Evolutionary conservation across 1,140 invertebrate genomes (phyloP), one percentile per base, ranked within the genome.

Genomic region (Psix sp.): DNA sequence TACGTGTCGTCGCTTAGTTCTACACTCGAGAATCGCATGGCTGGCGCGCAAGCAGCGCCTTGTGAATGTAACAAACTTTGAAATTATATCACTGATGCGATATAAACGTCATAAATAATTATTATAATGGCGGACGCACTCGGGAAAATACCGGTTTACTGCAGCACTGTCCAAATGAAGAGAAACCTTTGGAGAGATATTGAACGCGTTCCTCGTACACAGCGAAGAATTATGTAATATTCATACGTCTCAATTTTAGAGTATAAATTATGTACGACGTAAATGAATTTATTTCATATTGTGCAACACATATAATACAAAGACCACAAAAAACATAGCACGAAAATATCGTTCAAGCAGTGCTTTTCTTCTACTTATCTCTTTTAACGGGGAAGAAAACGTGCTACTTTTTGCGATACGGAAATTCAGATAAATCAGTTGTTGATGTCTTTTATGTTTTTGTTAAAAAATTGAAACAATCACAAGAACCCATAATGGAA

Each of bases 11-110:
- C 45, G 72, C 46, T 73, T 73, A 73, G 70, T 73, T 73, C 36
- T 48, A 48, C 54, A 65, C 65, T 68, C 65, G 65, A 75, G 65
- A 65, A 54, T 75, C 51, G 52, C 63, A 65, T 60, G 54, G 51
- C 60, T 56, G 65, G 46, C 59, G 65, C 35, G 54, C 43, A 45
- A 63, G 59, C 66, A 74, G 57, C 51, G 67, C 54, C 54, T 75
- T 59, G 38, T 36, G 74, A 66, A 76, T 66, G 77, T 77, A 79
- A 76, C 77, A 78, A 83, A 83, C 82, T 84, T 84, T 81, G 80
- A 84, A 84, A 83, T 83, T 84, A 83, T 83, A 82, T 83, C 78
- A 56, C 78, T 77, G 78, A 81, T 81, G 79, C 82, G 81, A 82
- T 84, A 82, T 80, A 80, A 79, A 80, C 76, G 78, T 80, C 74